These are phyloP conservation scores for Orussus abietinus DNA, from an alignment of 1,140 invertebrate species.

Conservation along the genomic window DNA sequence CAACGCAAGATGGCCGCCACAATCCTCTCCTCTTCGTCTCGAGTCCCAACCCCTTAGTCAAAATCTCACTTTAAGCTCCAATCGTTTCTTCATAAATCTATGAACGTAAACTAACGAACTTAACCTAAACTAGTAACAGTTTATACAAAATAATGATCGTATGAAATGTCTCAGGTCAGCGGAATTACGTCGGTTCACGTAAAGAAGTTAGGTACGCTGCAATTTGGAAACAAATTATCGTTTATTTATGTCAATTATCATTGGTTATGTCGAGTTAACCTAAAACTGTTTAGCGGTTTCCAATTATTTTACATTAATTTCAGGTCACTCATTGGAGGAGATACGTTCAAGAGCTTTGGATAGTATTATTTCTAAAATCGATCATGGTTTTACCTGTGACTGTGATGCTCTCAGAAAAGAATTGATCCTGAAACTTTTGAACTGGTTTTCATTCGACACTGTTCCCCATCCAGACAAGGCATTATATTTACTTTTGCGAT, in stretches of 20 bases:
- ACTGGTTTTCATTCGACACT: constrained; percentile 47
- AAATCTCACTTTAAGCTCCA: too few species aligned
- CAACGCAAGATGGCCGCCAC: too few species aligned
- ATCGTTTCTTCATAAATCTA: too few species aligned
- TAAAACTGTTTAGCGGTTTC: background rate
- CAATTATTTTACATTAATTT: constrained; percentile 15
- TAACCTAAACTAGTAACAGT: too few species aligned
- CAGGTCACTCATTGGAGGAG: constrained; percentile 44
- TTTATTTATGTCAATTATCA: too few species aligned
- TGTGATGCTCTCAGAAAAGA: constrained; percentile 43
- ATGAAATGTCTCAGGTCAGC: constrained; percentile 18
- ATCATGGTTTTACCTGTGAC: constrained; percentile 42
- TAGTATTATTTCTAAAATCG: constrained; percentile 46
- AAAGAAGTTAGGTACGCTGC: constrained; percentile 27
- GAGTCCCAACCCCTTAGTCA: too few species aligned
- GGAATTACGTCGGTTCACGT: constrained; percentile 22
- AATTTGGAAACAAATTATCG: too few species aligned
- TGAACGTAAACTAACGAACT: too few species aligned
- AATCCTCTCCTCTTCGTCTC: too few species aligned
- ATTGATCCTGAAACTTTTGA: constrained; percentile 44
- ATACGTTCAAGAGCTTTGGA: constrained; percentile 43
- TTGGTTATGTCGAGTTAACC: too few species aligned
- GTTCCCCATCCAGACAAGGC: constrained; percentile 37
- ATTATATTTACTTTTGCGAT: constrained; percentile 38
- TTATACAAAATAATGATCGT: too few species aligned